These are phyloP conservation scores for Echinops telfairi DNA, from an alignment of 2,113 vertebrate species.

Conservation along the genomic window DNA sequence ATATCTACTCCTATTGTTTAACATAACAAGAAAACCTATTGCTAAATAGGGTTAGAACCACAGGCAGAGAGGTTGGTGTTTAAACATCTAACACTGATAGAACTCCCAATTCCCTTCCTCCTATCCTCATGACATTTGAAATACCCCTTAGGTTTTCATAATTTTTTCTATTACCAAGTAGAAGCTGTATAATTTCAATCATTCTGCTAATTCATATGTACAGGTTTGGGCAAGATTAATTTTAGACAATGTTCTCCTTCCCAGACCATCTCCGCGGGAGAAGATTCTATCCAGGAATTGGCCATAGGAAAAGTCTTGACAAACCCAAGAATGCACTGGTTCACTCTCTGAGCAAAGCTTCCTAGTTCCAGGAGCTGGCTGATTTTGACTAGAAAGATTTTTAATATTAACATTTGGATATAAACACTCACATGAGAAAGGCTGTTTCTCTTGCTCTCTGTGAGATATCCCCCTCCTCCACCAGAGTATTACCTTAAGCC, in stretches of 20 bases:
- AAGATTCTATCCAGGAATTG: background rate
- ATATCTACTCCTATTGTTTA: background rate
- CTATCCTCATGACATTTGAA: background rate
- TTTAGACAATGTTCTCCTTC: background rate
- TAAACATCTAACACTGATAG: background rate
- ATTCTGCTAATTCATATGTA: background rate
- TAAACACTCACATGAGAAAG: background rate
- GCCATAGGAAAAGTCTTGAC: background rate
- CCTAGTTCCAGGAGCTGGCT: background rate
- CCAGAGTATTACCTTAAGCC: background rate
- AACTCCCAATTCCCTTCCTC: background rate
- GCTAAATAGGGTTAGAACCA: background rate
- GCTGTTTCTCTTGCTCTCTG: background rate
- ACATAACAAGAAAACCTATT: background rate
- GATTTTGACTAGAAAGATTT: no score
- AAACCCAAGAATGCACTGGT: background rate
- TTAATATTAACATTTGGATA: background rate
- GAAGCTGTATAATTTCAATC: background rate
- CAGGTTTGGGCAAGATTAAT: background rate
- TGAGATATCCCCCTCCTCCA: background rate
- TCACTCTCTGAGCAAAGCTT: constrained; percentile 26
- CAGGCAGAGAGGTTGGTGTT: background rate
- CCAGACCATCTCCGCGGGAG: background rate
- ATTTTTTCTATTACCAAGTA: background rate
- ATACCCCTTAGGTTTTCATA: background rate